phyloP scores from a whole-genome alignment of 1,140 invertebrate genomes.

The Odontomachus brunneus region DNA sequence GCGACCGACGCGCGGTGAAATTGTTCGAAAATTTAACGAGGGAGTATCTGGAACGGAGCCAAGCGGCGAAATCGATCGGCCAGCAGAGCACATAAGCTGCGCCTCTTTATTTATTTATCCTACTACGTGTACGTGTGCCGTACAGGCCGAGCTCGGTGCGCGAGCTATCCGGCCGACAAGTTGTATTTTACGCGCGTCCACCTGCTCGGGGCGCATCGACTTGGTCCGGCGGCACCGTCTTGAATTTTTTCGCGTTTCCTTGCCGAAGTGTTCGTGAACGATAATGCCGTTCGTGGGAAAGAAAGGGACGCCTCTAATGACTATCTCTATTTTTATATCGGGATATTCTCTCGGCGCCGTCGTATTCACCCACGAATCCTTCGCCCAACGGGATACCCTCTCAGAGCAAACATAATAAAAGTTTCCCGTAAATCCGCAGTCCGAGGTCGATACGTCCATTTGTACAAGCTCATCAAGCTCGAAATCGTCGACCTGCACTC shows the following conservation, averaged over 20 bases:
- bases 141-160: conserved; percentile 16
- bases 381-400: conserved; percentile 18
- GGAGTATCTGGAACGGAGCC: conserved; percentile 66
- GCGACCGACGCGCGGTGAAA: conserved; percentile 41
- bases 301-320: background rate
- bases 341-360: conserved; percentile 3
- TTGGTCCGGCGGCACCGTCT: background rate
- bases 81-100: conserved; percentile 61
- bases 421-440: conserved; percentile 48
- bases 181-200: conserved; percentile 23
- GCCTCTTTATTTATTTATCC: conserved; percentile 75
- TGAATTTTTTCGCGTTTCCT: conserved; percentile 47
- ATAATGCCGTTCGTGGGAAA: background rate
- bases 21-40: conserved; percentile 74
- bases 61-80: conserved; percentile 73
- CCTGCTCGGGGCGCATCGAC: conserved; percentile 16
- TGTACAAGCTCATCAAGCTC: conserved; percentile 50
- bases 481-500: conserved; percentile 28
- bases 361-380: conserved; percentile 15
- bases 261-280: background rate
- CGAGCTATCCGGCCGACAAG: conserved; percentile 25
- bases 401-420: conserved; percentile 61
- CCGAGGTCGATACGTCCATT: conserved; percentile 40
- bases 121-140: conserved; percentile 49
- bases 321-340: conserved; percentile 34